These are phyloP conservation scores for Zaprionus obscuricornis DNA, from an alignment of 2,888 invertebrate genomes.

Conservation along the genomic window DNA sequence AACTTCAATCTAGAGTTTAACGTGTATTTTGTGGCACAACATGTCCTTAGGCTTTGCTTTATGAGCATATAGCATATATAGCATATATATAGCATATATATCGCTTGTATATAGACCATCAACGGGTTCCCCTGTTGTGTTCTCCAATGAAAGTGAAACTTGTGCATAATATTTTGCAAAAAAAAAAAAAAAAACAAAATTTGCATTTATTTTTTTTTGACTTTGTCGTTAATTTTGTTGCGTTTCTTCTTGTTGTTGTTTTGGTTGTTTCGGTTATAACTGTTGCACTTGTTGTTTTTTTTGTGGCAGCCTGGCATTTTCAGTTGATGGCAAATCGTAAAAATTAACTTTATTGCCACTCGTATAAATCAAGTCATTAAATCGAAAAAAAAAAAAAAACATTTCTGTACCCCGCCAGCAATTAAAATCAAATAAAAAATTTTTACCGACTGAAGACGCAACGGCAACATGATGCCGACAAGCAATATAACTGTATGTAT, in stretches of 20 bases:
- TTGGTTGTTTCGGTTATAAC: constrained; percentile 25
- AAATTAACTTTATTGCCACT: constrained; percentile 76
- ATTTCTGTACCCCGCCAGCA: constrained; percentile 51
- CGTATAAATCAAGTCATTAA: constrained; percentile 77
- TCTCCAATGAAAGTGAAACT: constrained; percentile 68
- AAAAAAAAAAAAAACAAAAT: constrained; percentile 47
- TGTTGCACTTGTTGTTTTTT: constrained; percentile 27
- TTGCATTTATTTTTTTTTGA: constrained; percentile 67
- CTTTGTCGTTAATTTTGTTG: constrained; percentile 19
- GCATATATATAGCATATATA: no score
- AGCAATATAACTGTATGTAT: no score
- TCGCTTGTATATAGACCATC: no score
- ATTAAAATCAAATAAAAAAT: constrained; percentile 76
- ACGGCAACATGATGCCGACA: no score
- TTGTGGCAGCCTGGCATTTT: constrained; percentile 13
- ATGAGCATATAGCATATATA: no score
- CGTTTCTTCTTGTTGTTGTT: constrained; percentile 24
- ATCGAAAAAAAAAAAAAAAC: constrained; percentile 60
- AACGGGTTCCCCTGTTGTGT: constrained; percentile 25
- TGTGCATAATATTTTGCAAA: constrained; percentile 44
- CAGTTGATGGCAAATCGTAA: constrained; percentile 68
- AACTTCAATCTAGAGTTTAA: no score
- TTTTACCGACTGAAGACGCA: constrained; percentile 41
- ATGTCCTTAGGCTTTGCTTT: no score
- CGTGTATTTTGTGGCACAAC: no score